Conservation (phyloP, 2,797 vertebrate species). For the Spheniscus humboldti region DNA sequence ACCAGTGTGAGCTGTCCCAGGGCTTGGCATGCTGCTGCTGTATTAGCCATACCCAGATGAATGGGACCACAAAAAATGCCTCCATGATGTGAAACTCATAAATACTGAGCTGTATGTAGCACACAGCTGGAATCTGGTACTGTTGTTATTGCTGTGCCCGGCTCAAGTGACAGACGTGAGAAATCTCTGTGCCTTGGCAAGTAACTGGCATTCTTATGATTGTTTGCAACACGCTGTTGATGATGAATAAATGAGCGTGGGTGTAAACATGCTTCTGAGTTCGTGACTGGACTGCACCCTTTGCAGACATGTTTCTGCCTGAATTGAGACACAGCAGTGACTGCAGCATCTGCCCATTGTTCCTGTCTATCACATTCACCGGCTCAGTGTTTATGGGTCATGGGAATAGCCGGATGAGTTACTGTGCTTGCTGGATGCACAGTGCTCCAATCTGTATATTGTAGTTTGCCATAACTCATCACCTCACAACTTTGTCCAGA, state of each 20-base stretch:
- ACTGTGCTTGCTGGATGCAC: neutral
- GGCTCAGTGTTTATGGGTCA: neutral
- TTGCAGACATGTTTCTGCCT: conserved; percentile 31
- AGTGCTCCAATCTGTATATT: neutral
- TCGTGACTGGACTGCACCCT: conserved; percentile 25
- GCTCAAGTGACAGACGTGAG: conserved; percentile 24
- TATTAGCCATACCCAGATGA: neutral
- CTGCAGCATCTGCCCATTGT: neutral
- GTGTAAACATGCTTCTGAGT: conserved; percentile 42
- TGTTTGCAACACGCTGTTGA: neutral
- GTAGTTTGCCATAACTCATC: neutral
- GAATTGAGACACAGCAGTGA: neutral
- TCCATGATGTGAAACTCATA: neutral
- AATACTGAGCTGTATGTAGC: neutral
- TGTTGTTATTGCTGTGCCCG: neutral
- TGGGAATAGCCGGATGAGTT: neutral
- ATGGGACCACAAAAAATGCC: neutral
- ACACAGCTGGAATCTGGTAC: conserved; percentile 6
- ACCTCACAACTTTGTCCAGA: neutral
- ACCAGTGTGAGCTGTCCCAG: neutral
- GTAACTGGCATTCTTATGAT: neutral
- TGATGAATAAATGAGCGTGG: conserved; percentile 1
- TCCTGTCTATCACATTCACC: neutral
- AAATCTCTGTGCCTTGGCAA: conserved; percentile 34
- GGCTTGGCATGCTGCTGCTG: neutral